Evolutionary conservation across 2,113 vertebrate species (phyloP).

Genomic region (Cebidichthys violaceus): DNA sequence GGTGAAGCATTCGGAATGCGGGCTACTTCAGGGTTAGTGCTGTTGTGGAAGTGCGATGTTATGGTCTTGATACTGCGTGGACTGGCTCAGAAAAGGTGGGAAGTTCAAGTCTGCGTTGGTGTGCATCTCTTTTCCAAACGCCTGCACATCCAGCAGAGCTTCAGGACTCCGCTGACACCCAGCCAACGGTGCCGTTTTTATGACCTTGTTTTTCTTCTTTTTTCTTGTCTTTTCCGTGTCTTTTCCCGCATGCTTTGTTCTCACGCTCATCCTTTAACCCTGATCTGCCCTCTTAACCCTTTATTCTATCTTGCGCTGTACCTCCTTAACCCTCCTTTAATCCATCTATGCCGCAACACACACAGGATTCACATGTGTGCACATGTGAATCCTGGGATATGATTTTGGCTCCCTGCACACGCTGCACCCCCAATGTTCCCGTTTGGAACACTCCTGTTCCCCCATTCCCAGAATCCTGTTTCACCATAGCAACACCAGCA

Average conservation of each 20-base stretch:
- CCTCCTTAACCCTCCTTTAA: background rate
- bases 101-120: background rate
- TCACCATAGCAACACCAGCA: constrained; percentile 56
- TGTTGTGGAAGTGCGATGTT: background rate
- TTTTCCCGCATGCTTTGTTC: background rate
- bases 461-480: constrained; percentile 42
- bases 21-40: background rate
- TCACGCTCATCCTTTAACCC: constrained; percentile 7
- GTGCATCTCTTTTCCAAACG: background rate
- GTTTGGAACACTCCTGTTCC: constrained; percentile 54
- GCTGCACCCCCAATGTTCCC: constrained; percentile 61
- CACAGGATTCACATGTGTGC: background rate
- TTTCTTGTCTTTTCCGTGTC: constrained; percentile 1
- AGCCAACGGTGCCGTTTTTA: constrained; percentile 56
- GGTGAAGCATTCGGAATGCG: background rate
- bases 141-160: constrained; percentile 18
- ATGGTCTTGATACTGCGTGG: background rate
- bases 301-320: background rate
- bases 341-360: background rate
- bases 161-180: constrained; percentile 51
- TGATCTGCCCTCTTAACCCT: background rate
- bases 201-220: constrained; percentile 41
- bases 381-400: constrained; percentile 22
- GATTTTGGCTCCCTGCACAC: constrained; percentile 14
- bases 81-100: background rate